Evolutionary conservation across 1,140 invertebrate genomes (phyloP).

Genomic region (Archegozetes longisetosus): DNA sequence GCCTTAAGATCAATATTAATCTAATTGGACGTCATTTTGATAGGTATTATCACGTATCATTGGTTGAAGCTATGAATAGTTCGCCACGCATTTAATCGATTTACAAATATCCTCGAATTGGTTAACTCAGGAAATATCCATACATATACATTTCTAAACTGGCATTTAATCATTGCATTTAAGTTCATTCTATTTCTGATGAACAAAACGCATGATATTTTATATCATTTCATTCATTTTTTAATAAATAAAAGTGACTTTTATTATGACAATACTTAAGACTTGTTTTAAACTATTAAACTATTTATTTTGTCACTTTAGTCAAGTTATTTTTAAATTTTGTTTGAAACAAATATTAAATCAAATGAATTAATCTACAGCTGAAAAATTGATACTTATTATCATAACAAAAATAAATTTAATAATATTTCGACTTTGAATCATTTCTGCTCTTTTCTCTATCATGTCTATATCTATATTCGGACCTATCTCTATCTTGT

Average conservation of each 20-base stretch:
- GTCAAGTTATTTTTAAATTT: no score
- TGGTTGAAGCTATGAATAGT: neutral
- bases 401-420: no score
- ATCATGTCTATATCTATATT: neutral
- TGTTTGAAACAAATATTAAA: neutral
- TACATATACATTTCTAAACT: no score
- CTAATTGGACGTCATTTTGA: neutral
- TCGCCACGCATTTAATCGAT: neutral
- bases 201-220: no score
- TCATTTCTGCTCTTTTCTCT: neutral
- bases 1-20: neutral
- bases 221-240: neutral
- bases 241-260: neutral
- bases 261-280: no score
- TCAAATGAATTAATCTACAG: neutral
- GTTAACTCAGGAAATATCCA: no score
- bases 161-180: no score
- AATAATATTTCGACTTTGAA: neutral
- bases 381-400: no score
- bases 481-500: neutral
- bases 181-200: no score
- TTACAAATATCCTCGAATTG: no score
- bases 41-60: neutral
- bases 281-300: no score
- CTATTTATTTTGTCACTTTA: no score